phyloP scores from a whole-genome alignment of 2,113 vertebrate species.

The Gavia stellata region DNA sequence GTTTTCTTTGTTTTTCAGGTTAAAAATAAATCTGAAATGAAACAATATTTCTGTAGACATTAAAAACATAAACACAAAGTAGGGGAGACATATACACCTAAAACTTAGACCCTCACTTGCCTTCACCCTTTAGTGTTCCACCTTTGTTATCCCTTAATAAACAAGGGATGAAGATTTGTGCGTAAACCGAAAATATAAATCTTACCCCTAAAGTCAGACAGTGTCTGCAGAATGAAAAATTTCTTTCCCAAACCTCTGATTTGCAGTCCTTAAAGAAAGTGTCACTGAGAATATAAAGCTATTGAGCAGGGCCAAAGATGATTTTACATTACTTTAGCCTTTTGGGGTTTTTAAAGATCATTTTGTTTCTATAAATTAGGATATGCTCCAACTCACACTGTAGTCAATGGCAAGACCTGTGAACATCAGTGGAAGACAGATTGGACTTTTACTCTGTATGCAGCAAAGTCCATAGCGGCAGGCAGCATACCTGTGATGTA shows the following conservation, averaged over 20 bases:
- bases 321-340: background rate
- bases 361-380: background rate
- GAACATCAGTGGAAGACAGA: background rate
- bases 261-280: background rate
- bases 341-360: background rate
- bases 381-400: background rate
- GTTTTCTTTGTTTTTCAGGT: background rate
- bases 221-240: background rate
- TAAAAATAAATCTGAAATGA: background rate
- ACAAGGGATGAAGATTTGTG: background rate
- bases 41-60: background rate
- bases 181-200: background rate
- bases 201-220: background rate
- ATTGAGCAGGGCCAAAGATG: background rate
- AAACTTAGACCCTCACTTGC: background rate
- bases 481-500: background rate
- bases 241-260: background rate
- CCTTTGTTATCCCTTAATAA: background rate
- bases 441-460: background rate
- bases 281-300: background rate
- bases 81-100: background rate
- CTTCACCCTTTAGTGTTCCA: background rate
- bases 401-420: background rate
- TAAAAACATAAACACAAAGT: background rate
- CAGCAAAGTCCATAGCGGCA: background rate